phyloP scores from a whole-genome alignment of 2,797 vertebrate species.

The Peromyscus eremicus region DNA sequence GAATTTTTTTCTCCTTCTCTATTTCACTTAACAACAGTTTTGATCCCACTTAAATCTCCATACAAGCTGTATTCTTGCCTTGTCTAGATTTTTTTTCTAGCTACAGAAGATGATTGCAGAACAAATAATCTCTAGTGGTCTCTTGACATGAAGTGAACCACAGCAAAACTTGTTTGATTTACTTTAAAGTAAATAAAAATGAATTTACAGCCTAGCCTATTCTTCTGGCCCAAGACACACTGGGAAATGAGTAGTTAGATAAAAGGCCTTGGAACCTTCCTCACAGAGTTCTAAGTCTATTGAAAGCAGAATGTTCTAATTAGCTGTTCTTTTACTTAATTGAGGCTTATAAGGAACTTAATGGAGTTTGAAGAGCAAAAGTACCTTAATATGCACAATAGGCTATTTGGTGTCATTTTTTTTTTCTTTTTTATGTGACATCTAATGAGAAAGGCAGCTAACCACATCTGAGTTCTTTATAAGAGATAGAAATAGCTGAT shows the following conservation, averaged over 20 bases:
- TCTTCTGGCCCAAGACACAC: not conserved
- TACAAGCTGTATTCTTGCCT: not conserved
- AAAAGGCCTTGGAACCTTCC: slow-evolving; percentile 8
- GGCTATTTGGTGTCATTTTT: slow-evolving; percentile 68
- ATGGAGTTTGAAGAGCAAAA: slow-evolving; percentile 81
- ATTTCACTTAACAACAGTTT: not conserved
- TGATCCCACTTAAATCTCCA: not conserved
- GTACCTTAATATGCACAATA: slow-evolving; percentile 72
- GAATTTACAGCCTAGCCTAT: not conserved
- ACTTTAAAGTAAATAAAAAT: slow-evolving; percentile 63
- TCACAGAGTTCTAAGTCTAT: slow-evolving; percentile 17
- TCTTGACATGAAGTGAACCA: not conserved
- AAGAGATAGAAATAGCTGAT: slow-evolving; percentile 41
- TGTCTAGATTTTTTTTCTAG: not conserved
- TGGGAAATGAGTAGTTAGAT: not conserved
- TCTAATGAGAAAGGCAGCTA: slow-evolving; percentile 77
- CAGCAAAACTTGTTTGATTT: slow-evolving; percentile 20
- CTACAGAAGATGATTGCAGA: slow-evolving; percentile 18
- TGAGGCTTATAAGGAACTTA: slow-evolving; percentile 78
- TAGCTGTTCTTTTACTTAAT: slow-evolving; percentile 80
- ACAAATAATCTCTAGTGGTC: not conserved
- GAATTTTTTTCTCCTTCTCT: not conserved
- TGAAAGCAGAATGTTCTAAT: slow-evolving; percentile 80
- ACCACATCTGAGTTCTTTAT: slow-evolving; percentile 61
- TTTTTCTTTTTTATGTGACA: slow-evolving; percentile 21